Base-by-base conservation (phyloP, 2,888 invertebrate genomes). In the Thereva nobilitata region DNA sequence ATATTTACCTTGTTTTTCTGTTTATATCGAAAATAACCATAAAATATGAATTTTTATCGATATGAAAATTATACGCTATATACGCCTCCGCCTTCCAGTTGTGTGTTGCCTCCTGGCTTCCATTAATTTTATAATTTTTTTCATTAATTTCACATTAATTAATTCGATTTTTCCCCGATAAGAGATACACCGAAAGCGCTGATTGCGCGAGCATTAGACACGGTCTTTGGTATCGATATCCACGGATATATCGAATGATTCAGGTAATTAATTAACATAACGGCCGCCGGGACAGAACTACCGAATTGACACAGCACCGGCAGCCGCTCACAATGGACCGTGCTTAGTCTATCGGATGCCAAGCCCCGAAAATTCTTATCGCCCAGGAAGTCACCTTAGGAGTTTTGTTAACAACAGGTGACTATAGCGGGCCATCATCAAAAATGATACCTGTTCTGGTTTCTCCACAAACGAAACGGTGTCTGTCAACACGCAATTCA, bases 91-190 rank as follows among this genome's bases (percentile, higher is more conserved):
- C 6, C 9, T 8, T 40, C 40, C 37, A 61, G 50, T 61, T 40
- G 23, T n/a, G 49, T 49, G 5, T 10, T 49, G 6, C 12, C 3
- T 49, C 12, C 49, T 12, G 9, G 10, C 47, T 59, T 59, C 47
- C 47, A 47, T 59, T 59, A 59, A 61, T 61, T 61, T 61, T 37
- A 59, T 59, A 50, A 61, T 61, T 61, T 50, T 50, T 61, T 61
- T 50, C 50, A 41, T 23, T 23, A 6, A 40, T 61, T 61, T 61
- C 23, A 23, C 23, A 23, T 59, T 61, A 61, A 61, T 61, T 61
- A 61, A 61, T 61, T 61, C 61, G 61, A 41, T 23, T 23, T 8
- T 50, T 61, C 50, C 2, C 23, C 23, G 23, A 23, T 23, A 23
- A 23, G 61, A 61, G n/a, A 40, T 40, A 50, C 49, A n/a, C 37